phyloP scores from a whole-genome alignment of 2,888 invertebrate genomes.

The Trilocha varians region DNA sequence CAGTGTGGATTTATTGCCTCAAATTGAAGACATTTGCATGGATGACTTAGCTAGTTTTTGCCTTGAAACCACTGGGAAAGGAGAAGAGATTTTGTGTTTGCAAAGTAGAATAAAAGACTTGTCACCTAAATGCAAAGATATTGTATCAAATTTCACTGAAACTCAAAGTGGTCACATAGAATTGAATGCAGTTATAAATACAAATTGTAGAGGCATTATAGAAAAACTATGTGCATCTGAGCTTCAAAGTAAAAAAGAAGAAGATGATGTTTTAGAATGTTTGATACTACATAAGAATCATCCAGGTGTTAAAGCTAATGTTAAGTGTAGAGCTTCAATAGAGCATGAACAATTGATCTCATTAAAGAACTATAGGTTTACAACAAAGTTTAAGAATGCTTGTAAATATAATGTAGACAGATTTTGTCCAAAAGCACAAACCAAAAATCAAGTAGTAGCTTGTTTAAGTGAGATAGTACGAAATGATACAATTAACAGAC shows the following conservation, averaged over 20 bases:
- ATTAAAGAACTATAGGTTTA: constrained; percentile 93
- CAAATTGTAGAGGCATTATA: constrained; percentile 86
- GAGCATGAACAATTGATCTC: constrained; percentile 98
- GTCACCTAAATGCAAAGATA: constrained; percentile 79
- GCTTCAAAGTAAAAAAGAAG: constrained; percentile 79
- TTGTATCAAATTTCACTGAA: constrained; percentile 89
- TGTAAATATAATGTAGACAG: constrained; percentile 87
- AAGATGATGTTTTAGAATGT: constrained; percentile 95
- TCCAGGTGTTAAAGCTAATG: constrained; percentile 81
- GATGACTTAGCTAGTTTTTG: constrained; percentile 89
- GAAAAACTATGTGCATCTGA: constrained; percentile 82
- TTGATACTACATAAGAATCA: constrained; percentile 93
- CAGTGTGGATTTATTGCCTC: constrained; percentile 93
- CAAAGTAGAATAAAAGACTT: constrained; percentile 87
- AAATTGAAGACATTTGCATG: constrained; percentile 93
- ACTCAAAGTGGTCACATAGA: constrained; percentile 91
- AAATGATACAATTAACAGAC: constrained; percentile 86
- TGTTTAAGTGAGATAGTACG: constrained; percentile 93
- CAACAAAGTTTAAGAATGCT: constrained; percentile 94
- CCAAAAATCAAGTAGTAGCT: constrained; percentile 83
- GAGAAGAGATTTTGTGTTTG: constrained; percentile 93
- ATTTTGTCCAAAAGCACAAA: constrained; percentile 79
- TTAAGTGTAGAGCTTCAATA: constrained; percentile 92
- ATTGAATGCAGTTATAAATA: constrained; percentile 89
- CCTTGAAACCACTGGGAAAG: constrained; percentile 86